Conservation (phyloP, 2,888 invertebrate species). For the Serripes groenlandicus region DNA sequence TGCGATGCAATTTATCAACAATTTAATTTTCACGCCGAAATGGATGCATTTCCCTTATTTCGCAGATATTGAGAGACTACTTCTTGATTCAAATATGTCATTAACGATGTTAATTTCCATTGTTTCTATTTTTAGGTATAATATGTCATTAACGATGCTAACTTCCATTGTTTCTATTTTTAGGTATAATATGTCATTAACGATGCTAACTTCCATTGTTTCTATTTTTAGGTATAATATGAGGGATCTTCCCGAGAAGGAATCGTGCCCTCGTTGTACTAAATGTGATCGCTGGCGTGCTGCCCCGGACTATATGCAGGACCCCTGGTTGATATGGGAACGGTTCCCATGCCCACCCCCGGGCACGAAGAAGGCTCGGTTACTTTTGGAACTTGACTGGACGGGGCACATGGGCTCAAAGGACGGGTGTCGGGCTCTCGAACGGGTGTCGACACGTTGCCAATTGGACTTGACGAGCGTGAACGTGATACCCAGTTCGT, state of each 20-base stretch:
- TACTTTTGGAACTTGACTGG: constrained; percentile 65
- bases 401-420: constrained; percentile 55
- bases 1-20: too few relatives aligned
- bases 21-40: too few relatives aligned
- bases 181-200: constrained; percentile 53
- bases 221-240: constrained; percentile 45
- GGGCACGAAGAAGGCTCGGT: constrained; percentile 51
- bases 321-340: constrained; percentile 65
- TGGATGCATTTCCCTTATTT: too few relatives aligned
- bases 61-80: too few relatives aligned
- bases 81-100: too few relatives aligned
- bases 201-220: too few relatives aligned
- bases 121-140: too few relatives aligned
- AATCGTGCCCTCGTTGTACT: constrained; percentile 62
- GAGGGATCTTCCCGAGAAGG: constrained; percentile 46
- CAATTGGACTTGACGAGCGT: constrained; percentile 59
- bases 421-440: constrained; percentile 61
- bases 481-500: constrained; percentile 29
- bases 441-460: constrained; percentile 60
- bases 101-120: too few relatives aligned
- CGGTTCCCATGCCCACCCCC: constrained; percentile 68
- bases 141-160: too few relatives aligned
- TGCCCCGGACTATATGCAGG: constrained; percentile 59
- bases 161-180: constrained; percentile 5
- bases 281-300: constrained; percentile 65